A percentile compares a stretch with the other conserved stretches of the same genome.
Conservation (phyloP, 1,140 invertebrate genomes). For the Wiebesia pumilae region DNA sequence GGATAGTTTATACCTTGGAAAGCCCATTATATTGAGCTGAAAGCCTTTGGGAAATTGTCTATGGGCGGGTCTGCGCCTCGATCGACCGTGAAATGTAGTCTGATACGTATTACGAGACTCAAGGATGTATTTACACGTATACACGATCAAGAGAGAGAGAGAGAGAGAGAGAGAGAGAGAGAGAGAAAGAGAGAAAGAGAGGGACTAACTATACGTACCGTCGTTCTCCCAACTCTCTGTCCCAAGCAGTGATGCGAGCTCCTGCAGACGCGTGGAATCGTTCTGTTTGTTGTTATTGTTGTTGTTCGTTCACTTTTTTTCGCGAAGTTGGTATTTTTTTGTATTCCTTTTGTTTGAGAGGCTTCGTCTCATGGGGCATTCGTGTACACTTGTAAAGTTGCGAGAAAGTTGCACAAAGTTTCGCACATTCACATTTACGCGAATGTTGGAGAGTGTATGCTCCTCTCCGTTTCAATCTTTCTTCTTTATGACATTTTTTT, state of each 20-base stretch:
- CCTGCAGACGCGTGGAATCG: not conserved
- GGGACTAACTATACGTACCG: not conserved
- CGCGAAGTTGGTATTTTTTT: not conserved
- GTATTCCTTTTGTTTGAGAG: not conserved
- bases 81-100: slow-evolving; percentile 70
- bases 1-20: slow-evolving; percentile 59
- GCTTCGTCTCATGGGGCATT: not conserved
- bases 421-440: not conserved
- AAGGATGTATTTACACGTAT: not conserved
- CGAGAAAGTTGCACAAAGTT: not conserved
- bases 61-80: slow-evolving; percentile 59
- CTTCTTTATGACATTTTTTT: not conserved
- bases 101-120: slow-evolving; percentile 63
- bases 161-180: slow-evolving; percentile 52
- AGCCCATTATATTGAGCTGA: slow-evolving; percentile 64
- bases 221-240: not conserved
- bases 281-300: not conserved
- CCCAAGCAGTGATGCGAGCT: slow-evolving; percentile 9
- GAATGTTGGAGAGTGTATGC: not conserved
- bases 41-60: slow-evolving; percentile 70
- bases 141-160: not conserved
- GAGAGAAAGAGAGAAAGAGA: slow-evolving; percentile 23
- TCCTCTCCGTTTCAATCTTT: not conserved
- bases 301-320: not conserved
- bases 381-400: slow-evolving; percentile 9